Base-by-base conservation (phyloP, 2,797 vertebrate species). In the Pangasius sanitwongsei region DNA sequence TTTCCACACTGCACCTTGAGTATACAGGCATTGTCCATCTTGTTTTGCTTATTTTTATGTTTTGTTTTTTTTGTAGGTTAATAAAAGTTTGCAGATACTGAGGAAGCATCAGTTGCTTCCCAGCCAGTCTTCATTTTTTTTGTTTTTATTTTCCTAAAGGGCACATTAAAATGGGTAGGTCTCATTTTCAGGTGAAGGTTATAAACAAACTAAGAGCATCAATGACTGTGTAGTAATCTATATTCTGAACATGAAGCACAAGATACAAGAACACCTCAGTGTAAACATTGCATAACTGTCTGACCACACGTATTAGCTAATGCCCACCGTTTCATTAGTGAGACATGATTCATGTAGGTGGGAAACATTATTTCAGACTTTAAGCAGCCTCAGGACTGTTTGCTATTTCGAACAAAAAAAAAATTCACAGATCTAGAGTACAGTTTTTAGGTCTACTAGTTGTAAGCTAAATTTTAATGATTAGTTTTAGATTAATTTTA, bases 251-350 rank as follows among this genome's bases (percentile, higher is more conserved):
- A 50, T 74, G 6, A 77, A 44, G 4, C 3, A 25, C 4, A 65
- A 69, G 13, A 11, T 53, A n/a, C n/a, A 67, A 85, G 23, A 48
- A 50, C 83, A 65, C 5, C 61, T 41, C 80, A 23, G 6, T 57
- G 53, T 65, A 31, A 87, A 41, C 48, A 78, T 59, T 86, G 16
- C 37, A 78, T 78, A 88, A 89, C 31, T 59, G 50, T 77, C 53
- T 69, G 34, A 59, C 55, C 55, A 81, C 55, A 41, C 57, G 69
- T 75, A 44, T 44, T 63, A 37, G 25, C 55, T 63, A 83, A 63
- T 83, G 80, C 57, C 34, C 41, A n/a, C 57, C 59, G 86, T 84
- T 48, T n/a, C 70, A 70, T 28, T 89, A 20, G 48, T 53, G 55
- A 28, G 70, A 80, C 70, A 72, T 88, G 87, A 83, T 67, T 85